phyloP scores from a whole-genome alignment of 1,140 invertebrate genomes.

The Teleogryllus occipitalis region DNA sequence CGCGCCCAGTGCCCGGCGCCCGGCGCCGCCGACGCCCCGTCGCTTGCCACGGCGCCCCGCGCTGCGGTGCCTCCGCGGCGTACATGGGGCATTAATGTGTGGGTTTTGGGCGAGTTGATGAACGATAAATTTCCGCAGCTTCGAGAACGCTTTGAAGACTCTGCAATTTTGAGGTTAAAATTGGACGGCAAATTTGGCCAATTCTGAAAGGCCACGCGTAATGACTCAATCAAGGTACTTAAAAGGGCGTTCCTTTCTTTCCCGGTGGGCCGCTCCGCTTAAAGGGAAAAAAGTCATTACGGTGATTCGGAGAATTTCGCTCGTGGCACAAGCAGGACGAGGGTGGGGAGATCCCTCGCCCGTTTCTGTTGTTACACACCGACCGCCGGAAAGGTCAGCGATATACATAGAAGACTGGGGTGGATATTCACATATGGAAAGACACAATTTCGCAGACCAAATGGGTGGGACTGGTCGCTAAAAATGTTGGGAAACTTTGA shows the following conservation, averaged over 20 bases:
- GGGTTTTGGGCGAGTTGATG: not conserved
- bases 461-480: too few relatives aligned
- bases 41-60: too few relatives aligned
- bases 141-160: not conserved
- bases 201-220: not conserved
- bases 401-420: too few relatives aligned
- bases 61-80: not conserved
- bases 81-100: not conserved
- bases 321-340: not conserved
- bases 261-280: not conserved
- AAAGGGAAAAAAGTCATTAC: not conserved
- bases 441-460: too few relatives aligned
- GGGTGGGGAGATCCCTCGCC: not conserved
- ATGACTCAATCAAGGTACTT: not conserved
- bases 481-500: too few relatives aligned
- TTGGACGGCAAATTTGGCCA: not conserved
- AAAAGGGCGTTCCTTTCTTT: not conserved
- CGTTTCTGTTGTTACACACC: not conserved
- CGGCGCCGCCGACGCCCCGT: too few relatives aligned
- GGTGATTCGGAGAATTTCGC: not conserved
- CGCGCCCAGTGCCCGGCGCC: too few relatives aligned
- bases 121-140: not conserved
- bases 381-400: too few relatives aligned
- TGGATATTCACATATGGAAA: too few relatives aligned
- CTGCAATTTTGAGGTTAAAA: not conserved